phyloP scores from a whole-genome alignment of 2,797 vertebrate species.

The Brachyrhaphis roseni region DNA sequence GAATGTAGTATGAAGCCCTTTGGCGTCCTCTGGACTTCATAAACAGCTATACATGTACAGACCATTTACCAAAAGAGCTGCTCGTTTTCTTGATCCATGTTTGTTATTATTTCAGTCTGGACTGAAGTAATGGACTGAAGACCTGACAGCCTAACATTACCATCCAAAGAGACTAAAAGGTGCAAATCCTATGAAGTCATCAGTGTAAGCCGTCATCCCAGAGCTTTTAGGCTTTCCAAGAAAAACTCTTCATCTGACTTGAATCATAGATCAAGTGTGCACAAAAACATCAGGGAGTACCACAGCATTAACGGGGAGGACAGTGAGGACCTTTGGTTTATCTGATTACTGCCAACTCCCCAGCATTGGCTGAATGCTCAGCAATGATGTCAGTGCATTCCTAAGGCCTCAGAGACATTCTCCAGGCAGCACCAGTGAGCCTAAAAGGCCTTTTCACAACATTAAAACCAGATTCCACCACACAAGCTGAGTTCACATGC shows the following conservation, averaged over 20 bases:
- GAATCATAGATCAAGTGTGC: slow-evolving; percentile 19
- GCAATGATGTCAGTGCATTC: slow-evolving; percentile 77
- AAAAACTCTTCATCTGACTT: neutral
- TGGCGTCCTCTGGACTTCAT: neutral
- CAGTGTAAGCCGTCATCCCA: neutral
- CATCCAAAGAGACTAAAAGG: neutral
- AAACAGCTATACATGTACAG: neutral
- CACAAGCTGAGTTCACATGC: slow-evolving; percentile 27
- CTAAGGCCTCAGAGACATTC: slow-evolving; percentile 67
- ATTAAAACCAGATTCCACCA: slow-evolving; percentile 26
- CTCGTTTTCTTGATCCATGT: neutral
- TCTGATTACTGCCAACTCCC: slow-evolving; percentile 48
- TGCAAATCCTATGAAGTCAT: slow-evolving; percentile 4
- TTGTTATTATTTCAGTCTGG: neutral
- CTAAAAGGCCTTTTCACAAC: slow-evolving; percentile 55
- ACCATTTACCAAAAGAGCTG: neutral
- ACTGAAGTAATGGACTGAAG: neutral
- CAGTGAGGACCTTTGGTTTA: slow-evolving; percentile 40
- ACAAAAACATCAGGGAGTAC: slow-evolving; percentile 38
- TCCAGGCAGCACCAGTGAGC: slow-evolving; percentile 65
- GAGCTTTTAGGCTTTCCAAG: slow-evolving; percentile 21
- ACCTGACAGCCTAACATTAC: neutral
- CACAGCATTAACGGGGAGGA: slow-evolving; percentile 46
- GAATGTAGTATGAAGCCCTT: neutral
- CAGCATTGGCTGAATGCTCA: slow-evolving; percentile 56